phyloP scores from a whole-genome alignment of 35 echinoderm and acorn worm genomes.

The Hemicentrotus pulcherrimus region DNA sequence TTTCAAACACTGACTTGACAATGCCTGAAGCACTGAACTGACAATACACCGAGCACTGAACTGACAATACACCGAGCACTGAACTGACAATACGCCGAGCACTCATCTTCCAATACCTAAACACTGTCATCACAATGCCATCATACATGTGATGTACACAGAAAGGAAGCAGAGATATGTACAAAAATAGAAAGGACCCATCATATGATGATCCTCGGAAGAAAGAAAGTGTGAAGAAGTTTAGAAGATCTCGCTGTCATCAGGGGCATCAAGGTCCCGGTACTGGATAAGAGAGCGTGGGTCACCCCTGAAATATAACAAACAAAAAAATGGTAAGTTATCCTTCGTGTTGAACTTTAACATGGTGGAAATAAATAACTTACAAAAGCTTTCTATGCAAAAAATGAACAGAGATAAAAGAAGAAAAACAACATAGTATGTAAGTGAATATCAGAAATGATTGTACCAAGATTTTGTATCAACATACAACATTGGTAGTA shows the following conservation, averaged over 20 bases:
- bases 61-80: background rate
- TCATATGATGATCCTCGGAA: background rate
- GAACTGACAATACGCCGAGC: background rate
- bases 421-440: too few species aligned
- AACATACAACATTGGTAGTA: too few species aligned
- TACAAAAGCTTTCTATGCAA: too few species aligned
- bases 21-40: background rate
- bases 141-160: background rate
- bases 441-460: too few species aligned
- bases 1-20: background rate
- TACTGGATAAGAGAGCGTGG: slow-evolving; percentile 83
- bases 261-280: slow-evolving; percentile 93
- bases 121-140: background rate
- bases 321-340: background rate
- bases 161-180: slow-evolving; percentile 3
- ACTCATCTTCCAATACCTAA: background rate
- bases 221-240: background rate
- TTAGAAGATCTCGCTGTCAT: slow-evolving; percentile 88
- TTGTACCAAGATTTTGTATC: too few species aligned
- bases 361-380: too few species aligned
- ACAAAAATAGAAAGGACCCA: background rate
- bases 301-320: slow-evolving; percentile 36
- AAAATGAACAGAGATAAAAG: too few species aligned
- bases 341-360: too few species aligned
- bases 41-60: background rate